These are phyloP conservation scores for Archocentrus centrarchus DNA, from an alignment of 2,113 vertebrate genomes.

Conservation along the genomic window DNA sequence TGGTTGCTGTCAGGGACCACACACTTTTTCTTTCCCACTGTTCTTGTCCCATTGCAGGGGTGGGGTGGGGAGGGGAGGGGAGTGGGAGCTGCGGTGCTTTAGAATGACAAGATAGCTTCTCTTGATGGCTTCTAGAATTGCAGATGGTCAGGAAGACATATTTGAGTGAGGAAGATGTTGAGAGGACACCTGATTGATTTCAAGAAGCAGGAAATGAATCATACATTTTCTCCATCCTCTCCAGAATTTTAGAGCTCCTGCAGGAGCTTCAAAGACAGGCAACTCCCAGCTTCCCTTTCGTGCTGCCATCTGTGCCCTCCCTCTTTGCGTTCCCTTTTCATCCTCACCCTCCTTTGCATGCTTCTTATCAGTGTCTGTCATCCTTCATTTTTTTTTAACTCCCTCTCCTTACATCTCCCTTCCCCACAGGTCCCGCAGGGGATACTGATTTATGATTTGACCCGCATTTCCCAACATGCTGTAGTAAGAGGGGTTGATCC, in stretches of 20 bases:
- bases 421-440: neutral
- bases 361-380: slow-evolving; percentile 21
- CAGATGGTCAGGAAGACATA: slow-evolving; percentile 46
- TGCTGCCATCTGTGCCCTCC: slow-evolving; percentile 12
- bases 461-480: slow-evolving; percentile 37
- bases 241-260: slow-evolving; percentile 21
- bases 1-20: slow-evolving; percentile 34
- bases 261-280: slow-evolving; percentile 9
- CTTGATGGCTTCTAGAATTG: slow-evolving; percentile 44
- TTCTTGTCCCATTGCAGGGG: neutral
- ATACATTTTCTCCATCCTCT: slow-evolving; percentile 7
- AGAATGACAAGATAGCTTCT: slow-evolving; percentile 51
- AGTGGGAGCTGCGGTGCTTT: slow-evolving; percentile 17
- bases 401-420: neutral
- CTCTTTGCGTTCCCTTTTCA: slow-evolving; percentile 2
- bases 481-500: slow-evolving; percentile 35
- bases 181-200: slow-evolving; percentile 50
- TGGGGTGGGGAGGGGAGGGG: neutral
- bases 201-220: slow-evolving; percentile 31
- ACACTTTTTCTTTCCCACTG: slow-evolving; percentile 30
- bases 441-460: slow-evolving; percentile 54
- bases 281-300: neutral
- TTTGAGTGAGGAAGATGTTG: slow-evolving; percentile 28
- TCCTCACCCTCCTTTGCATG: neutral
- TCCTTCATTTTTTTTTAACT: neutral